Base-by-base conservation (phyloP, 2,888 invertebrate species). In the Plagodis pulveraria region DNA sequence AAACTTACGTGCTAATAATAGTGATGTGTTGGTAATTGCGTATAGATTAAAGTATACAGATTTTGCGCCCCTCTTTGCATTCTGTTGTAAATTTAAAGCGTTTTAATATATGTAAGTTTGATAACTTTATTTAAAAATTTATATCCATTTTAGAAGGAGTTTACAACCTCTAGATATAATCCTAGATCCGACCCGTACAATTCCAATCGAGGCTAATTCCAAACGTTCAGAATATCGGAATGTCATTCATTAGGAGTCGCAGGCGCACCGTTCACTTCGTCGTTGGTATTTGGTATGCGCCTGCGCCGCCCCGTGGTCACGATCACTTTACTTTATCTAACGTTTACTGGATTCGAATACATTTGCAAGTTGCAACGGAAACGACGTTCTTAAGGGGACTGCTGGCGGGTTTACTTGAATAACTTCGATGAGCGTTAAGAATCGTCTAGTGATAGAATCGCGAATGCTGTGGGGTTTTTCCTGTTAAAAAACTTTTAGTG, bases 181-280 rank as follows among this genome's bases (percentile, higher is more conserved):
- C 42, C 42, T 42, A 12, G 42, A 6, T 42, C 1, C 42, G 42
- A 5, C 6, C 6, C 42, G 12, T 5, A 11, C 52, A 42, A 42
- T 43, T 50, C 11, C 5, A 11, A 50, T 56, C 35, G 46, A 41
- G 41, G 47, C 51, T 52, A 52, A 50, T 45, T 40, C 40, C 35
- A 48, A 38, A 11, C 11, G 43, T 22, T n/a, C 6, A 22, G 42
- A n/a, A 32, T 43, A 51, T 43, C 12, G 54, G 58, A 59, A 55
- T 59, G 59, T 34, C 55, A 59, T 47, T 59, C 46, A 51, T 55
- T 59, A 50, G 41, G 36, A 53, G 42, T 50, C 45, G 54, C 46
- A 46, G 50, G 46, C 48, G 58, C 32, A 48, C 42, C 55, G 43
- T 22, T 36, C 46, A 34, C 45, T 12, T 35, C 6, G 10, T 35